phyloP scores from a whole-genome alignment of 2,797 vertebrate species.

The Sylvilagus floridanus region DNA sequence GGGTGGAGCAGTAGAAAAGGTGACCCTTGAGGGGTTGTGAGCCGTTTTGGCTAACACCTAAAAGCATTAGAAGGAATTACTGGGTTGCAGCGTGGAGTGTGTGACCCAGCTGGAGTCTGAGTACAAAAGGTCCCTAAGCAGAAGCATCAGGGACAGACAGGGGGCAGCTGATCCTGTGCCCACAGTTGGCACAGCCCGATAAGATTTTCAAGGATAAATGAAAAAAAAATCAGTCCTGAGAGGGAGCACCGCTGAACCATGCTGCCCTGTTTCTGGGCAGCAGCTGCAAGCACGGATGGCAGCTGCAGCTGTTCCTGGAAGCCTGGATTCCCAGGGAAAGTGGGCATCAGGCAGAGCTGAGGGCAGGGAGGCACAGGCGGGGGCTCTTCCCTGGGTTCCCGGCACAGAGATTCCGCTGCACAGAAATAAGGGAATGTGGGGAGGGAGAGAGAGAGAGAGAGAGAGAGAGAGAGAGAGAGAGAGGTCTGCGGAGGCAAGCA shows the following conservation, averaged over 20 bases:
- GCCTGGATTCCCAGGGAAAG: constrained; percentile 80
- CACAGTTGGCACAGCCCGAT: constrained; percentile 72
- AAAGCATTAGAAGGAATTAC: constrained; percentile 62
- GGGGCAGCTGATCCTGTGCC: constrained; percentile 79
- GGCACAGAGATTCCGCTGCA: constrained; percentile 72
- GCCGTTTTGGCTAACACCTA: neutral
- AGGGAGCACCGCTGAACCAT: constrained; percentile 78
- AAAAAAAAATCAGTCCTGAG: constrained; percentile 69
- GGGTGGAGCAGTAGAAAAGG: constrained; percentile 14
- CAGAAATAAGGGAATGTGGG: neutral
- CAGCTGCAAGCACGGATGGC: constrained; percentile 80
- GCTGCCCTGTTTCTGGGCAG: constrained; percentile 77
- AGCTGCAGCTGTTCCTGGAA: constrained; percentile 81
- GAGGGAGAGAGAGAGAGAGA: no score
- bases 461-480: neutral
- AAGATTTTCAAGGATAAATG: constrained; percentile 74
- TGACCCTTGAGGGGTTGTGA: neutral
- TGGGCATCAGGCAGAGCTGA: constrained; percentile 71
- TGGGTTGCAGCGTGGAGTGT: constrained; percentile 37
- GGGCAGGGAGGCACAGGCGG: constrained; percentile 2
- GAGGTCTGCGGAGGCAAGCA: neutral
- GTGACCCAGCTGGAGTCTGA: constrained; percentile 78
- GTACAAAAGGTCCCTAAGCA: constrained; percentile 69
- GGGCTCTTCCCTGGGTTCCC: neutral
- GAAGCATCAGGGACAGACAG: constrained; percentile 67